Percentiles rank a stretch among this genome's conserved stretches.
Conservation (phyloP, 2,888 invertebrate genomes). For the Synergus laeviventris region DNA sequence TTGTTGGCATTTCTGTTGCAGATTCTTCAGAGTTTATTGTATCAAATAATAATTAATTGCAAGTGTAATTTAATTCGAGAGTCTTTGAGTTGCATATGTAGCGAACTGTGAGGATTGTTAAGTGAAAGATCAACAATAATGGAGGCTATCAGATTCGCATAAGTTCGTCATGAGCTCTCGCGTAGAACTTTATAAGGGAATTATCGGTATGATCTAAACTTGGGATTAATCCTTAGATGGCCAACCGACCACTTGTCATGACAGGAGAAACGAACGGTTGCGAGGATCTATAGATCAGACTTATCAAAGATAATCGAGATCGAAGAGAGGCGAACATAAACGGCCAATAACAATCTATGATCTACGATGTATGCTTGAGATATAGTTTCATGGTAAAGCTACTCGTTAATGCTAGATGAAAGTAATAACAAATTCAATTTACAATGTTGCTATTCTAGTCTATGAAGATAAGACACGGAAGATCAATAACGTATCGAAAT, state of each 20-base stretch:
- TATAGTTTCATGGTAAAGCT: conserved; percentile 2
- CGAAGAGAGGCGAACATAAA: background rate
- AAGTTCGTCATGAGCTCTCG: background rate
- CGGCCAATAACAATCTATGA: background rate
- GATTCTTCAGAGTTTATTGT: background rate
- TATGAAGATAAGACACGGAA: background rate
- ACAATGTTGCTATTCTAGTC: background rate
- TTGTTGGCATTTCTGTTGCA: background rate
- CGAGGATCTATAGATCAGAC: background rate
- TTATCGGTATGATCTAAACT: background rate
- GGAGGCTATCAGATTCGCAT: background rate
- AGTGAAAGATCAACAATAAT: conserved; percentile 7
- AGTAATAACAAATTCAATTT: background rate
- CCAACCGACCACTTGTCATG: background rate
- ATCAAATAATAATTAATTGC: background rate
- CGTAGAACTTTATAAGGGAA: background rate
- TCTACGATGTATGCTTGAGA: background rate
- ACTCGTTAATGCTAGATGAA: background rate
- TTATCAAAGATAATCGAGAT: conserved; percentile 6
- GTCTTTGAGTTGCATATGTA: background rate
- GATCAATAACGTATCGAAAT: background rate
- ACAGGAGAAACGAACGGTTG: background rate
- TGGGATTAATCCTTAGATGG: conserved; percentile 5
- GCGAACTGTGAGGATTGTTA: background rate
- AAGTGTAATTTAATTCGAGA: background rate